These are phyloP conservation scores for Antheraea assamensis DNA, from an alignment of 2,888 invertebrate genomes.

Conservation along the genomic window DNA sequence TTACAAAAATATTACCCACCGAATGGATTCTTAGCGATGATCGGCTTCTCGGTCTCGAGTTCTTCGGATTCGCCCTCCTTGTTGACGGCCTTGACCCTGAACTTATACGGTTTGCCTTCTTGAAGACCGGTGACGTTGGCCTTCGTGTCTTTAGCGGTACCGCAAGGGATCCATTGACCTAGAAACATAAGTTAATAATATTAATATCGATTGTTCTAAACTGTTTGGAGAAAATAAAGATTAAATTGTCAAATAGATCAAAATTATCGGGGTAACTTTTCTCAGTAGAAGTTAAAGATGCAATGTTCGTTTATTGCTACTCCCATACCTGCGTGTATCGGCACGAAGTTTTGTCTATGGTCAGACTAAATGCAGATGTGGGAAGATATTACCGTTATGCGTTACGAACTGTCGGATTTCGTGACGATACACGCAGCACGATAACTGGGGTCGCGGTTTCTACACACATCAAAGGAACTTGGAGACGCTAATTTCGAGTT, in stretches of 20 bases:
- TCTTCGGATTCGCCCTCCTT: slow-evolving; percentile 99
- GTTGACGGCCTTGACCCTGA: slow-evolving; percentile 98
- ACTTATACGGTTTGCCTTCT: slow-evolving; percentile 98
- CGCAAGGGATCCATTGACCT: slow-evolving; percentile 96
- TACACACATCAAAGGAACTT: too few species aligned
- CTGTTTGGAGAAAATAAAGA: not conserved
- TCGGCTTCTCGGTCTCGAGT: slow-evolving; percentile 95
- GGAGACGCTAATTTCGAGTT: too few species aligned
- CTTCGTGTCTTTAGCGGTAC: slow-evolving; percentile 92
- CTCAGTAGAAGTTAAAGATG: too few species aligned
- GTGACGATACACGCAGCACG: too few species aligned
- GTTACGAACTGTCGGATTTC: too few species aligned
- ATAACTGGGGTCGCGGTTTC: too few species aligned
- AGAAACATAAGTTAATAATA: slow-evolving; percentile 5
- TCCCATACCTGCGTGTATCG: too few species aligned
- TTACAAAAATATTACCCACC: slow-evolving; percentile 81
- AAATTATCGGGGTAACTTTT: too few species aligned
- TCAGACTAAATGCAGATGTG: too few species aligned
- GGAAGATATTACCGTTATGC: too few species aligned
- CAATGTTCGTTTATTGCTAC: too few species aligned
- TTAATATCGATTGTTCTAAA: not conserved
- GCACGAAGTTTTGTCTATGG: too few species aligned
- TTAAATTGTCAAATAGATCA: not conserved
- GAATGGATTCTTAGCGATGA: slow-evolving; percentile 99
- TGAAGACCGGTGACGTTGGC: slow-evolving; percentile 90